Evolutionary conservation across 2,888 invertebrate genomes (phyloP), one percentile per base, ranked within the genome.

Genomic region (Tuberolachnus salignus): DNA sequence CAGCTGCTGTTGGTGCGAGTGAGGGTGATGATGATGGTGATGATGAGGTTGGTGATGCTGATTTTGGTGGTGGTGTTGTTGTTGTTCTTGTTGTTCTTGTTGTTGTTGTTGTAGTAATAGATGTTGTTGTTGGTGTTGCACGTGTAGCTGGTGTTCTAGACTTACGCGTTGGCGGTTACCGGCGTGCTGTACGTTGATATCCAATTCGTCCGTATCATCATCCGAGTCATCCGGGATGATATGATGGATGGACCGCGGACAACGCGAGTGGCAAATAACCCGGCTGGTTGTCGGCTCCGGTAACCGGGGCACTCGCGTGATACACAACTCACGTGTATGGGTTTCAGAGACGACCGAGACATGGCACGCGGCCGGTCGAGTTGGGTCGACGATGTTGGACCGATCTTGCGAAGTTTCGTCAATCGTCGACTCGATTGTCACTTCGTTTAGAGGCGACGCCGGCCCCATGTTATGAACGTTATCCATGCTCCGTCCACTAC

Each of bases 291-390:
- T 59, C 34, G 34, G 34, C 34, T 34, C 59, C 87, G 86, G 83
- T 87, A 87, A 83, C 88, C 88, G 88, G 88, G 88, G 84, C 87
- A 88, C 82, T 87, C 88, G 81, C 88, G 86, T 83, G 87, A 86
- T 82, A 86, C 86, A 67, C 82, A 82, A 78, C 81, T 81, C 14
- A 82, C 82, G 59, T 81, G 85, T n/a, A n/a, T n/a, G n/a, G n/a
- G n/a, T n/a, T n/a, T 83, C 83, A 85, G 84, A 84, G 86, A 85
- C 83, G 81, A 83, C 74, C 83, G 81, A 21, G 82, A 80, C 26
- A 82, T 64, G 42, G 13, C 64, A 63, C 74, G 64, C 74, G 74
- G 74, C 55, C 64, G 34, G 21, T 49, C 59, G 78, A 49, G 23
- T 59, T 49, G 67, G 69, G 75, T 51, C 72, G 69, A 78, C 78